Percentiles rank a stretch among this genome's conserved stretches.
phyloP scores from a whole-genome alignment of 2,797 vertebrate species.

The Megaceryle alcyon region DNA sequence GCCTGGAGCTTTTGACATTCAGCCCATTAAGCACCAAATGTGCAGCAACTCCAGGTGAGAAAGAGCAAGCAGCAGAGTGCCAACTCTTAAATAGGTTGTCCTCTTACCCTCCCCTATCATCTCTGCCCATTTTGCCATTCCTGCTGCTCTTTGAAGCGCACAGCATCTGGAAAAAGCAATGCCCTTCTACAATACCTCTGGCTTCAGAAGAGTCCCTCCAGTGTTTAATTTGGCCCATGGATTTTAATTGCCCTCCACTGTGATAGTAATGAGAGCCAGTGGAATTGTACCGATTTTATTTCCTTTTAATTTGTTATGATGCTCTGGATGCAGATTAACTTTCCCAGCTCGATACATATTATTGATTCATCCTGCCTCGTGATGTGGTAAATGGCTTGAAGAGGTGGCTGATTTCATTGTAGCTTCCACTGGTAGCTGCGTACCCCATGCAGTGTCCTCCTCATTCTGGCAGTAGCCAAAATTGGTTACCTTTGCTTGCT shows the following conservation, averaged over 20 bases:
- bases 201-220: conserved; percentile 15
- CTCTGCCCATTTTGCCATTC: neutral
- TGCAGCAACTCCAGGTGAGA: neutral
- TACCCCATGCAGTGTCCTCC: neutral
- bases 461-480: neutral
- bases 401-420: neutral
- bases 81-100: neutral
- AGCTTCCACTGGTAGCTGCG: neutral
- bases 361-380: conserved; percentile 57
- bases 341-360: conserved; percentile 40
- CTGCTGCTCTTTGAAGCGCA: neutral
- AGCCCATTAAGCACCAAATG: neutral
- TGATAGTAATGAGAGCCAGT: conserved; percentile 50
- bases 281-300: conserved; percentile 65
- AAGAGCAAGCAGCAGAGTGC: neutral
- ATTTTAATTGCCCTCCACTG: conserved; percentile 70
- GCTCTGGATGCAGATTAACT: conserved; percentile 67
- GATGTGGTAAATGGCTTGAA: conserved; percentile 2
- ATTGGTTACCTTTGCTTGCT: neutral
- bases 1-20: neutral
- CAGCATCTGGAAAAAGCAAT: conserved; percentile 1
- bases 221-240: neutral
- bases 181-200: neutral
- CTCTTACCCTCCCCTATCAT: neutral
- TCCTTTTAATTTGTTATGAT: conserved; percentile 72